These are phyloP conservation scores for Spodoptera littoralis DNA, from an alignment of 2,888 invertebrate species.

Conservation along the genomic window DNA sequence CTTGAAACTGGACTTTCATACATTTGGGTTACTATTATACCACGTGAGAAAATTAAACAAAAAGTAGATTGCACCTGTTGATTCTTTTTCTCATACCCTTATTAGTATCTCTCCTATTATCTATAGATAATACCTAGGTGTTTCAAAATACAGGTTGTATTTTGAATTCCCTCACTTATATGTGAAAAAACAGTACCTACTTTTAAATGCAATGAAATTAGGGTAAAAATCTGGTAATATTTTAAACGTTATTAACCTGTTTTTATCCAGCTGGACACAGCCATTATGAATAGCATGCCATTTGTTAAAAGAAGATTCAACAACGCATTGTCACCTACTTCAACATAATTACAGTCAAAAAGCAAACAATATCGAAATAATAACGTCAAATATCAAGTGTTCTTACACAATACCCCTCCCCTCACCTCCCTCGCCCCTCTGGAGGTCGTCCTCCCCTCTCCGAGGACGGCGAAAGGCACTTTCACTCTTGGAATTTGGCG, in stretches of 20 bases:
- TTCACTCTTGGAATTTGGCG: slow-evolving; percentile 85
- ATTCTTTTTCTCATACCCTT: too few species aligned
- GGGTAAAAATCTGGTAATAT: too few species aligned
- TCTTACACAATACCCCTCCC: slow-evolving; percentile 66
- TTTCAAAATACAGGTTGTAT: too few species aligned
- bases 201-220: too few species aligned
- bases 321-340: slow-evolving; percentile 3
- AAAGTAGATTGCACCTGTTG: not conserved
- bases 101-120: too few species aligned
- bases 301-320: not conserved
- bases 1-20: slow-evolving; percentile 8
- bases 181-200: too few species aligned
- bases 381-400: slow-evolving; percentile 61
- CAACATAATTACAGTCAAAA: not conserved
- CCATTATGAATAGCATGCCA: too few species aligned
- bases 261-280: too few species aligned
- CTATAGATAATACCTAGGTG: too few species aligned
- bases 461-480: slow-evolving; percentile 81
- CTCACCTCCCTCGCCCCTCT: slow-evolving; percentile 58
- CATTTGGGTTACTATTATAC: not conserved
- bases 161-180: too few species aligned
- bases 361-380: slow-evolving; percentile 28
- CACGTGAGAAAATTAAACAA: not conserved
- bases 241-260: too few species aligned
- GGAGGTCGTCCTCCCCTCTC: slow-evolving; percentile 75